Evolutionary conservation across 2,113 vertebrate species (phyloP).

Genomic region (Pogona vitticeps): DNA sequence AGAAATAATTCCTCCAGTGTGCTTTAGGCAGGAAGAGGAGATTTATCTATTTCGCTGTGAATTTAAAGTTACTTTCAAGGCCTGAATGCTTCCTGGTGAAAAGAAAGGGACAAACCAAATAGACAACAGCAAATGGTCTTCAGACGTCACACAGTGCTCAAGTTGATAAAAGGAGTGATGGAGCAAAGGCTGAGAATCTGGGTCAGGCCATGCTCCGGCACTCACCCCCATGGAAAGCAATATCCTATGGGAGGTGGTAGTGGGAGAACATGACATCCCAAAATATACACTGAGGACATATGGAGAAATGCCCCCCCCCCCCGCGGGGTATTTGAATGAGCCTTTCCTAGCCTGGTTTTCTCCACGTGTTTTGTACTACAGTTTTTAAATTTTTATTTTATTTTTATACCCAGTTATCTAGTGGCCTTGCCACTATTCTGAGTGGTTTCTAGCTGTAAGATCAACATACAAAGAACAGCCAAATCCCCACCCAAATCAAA

Average conservation of each 20-base stretch:
- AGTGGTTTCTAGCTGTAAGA: too few relatives aligned
- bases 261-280: neutral
- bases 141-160: neutral
- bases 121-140: neutral
- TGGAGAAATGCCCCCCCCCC: too few relatives aligned
- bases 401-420: too few relatives aligned
- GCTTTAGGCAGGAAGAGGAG: neutral
- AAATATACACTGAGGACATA: neutral
- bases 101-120: neutral
- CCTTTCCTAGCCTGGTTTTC: neutral
- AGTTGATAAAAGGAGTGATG: too few relatives aligned
- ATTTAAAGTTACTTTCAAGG: neutral
- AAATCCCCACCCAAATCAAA: too few relatives aligned
- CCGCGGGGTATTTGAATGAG: too few relatives aligned
- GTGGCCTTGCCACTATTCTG: too few relatives aligned
- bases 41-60: neutral
- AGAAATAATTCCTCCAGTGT: constrained; percentile 4
- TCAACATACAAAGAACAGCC: too few relatives aligned
- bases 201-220: neutral
- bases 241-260: neutral
- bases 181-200: too few relatives aligned
- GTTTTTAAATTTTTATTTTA: too few relatives aligned
- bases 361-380: neutral
- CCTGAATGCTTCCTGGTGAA: neutral
- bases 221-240: neutral